Evolutionary conservation across 2,888 invertebrate genomes (phyloP), one percentile per base, ranked within the genome.

Genomic region (Aspidiotus destructor): DNA sequence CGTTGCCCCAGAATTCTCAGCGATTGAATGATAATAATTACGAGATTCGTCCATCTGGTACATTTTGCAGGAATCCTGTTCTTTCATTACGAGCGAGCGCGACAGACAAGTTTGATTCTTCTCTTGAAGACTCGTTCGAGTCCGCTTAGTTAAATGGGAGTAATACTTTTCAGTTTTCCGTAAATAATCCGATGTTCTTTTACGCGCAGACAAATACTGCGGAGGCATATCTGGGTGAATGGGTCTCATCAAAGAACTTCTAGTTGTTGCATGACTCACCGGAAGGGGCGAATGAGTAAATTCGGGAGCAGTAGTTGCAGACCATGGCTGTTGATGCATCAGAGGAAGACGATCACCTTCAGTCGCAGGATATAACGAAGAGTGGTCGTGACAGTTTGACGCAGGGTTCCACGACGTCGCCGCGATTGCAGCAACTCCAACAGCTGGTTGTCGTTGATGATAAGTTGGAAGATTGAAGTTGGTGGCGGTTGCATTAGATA

Each of bases 351-450:
- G 41, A 15, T 57, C 44, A 40, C 67, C 67, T 11, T 52, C 53
- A 16, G 52, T 3, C 55, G 57, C 44, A 0, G 44, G 44, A 41
- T n/a, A 16, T 9, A 28, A 9, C 8, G 17, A 60, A 7, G 60
- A 9, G 41, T 40, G n/a, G 7, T 40, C 16, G 11, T 41, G 40
- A 7, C 42, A 41, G 7, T 57, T 40, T 42, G 42, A 17, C 9
- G 15, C 28, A 13, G 42, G 28, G 2, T 57, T 40, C 44, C 41
- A 17, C 5, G 40, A 41, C 13, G 42, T 16, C 41, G 67, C 58
- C 5, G 62, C 62, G n/a, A 67, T 57, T 8, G 67, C 67, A 48
- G 67, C 67, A 13, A 67, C 67, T 17, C 60, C 67, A 10, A 67
- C 67, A 13, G 67, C 67, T 40, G 67, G 67, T 28, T 67, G 63